Evolutionary conservation across 1,140 invertebrate species (phyloP).

Genomic region (Leptinotarsa texana): DNA sequence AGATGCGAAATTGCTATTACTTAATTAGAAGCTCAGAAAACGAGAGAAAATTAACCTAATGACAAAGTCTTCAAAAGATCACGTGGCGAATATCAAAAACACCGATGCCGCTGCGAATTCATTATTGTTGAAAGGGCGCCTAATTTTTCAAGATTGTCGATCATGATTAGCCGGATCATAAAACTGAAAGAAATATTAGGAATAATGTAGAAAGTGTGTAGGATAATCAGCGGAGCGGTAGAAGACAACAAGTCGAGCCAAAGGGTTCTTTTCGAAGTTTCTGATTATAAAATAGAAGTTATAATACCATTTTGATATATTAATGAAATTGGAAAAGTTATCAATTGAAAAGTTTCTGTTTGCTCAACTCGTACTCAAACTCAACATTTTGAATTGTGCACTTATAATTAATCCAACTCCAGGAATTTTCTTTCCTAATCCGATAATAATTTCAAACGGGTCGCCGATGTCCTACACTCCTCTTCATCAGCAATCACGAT

Average conservation of each 20-base stretch:
- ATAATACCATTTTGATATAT: constrained; percentile 1
- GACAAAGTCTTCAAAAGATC: constrained; percentile 16
- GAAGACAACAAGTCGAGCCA: neutral
- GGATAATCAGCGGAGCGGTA: neutral
- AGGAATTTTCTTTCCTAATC: neutral
- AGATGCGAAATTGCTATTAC: neutral
- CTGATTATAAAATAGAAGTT: neutral
- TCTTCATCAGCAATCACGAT: too few species aligned
- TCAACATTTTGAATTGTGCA: neutral
- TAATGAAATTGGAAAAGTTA: constrained; percentile 6
- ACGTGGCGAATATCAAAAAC: constrained; percentile 25
- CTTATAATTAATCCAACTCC: neutral
- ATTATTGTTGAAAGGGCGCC: neutral
- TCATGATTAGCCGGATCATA: neutral
- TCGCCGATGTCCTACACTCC: too few species aligned
- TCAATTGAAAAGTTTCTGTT: constrained; percentile 3
- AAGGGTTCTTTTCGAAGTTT: neutral
- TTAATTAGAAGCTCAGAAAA: neutral
- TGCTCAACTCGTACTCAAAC: neutral
- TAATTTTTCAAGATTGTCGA: constrained; percentile 11
- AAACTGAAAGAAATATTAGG: neutral
- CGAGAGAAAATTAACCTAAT: constrained; percentile 1
- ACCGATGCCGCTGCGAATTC: neutral
- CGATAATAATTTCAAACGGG: neutral
- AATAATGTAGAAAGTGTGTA: neutral